Base-by-base conservation (phyloP, 2,113 vertebrate genomes). In the Pseudorasbora parva region DNA sequence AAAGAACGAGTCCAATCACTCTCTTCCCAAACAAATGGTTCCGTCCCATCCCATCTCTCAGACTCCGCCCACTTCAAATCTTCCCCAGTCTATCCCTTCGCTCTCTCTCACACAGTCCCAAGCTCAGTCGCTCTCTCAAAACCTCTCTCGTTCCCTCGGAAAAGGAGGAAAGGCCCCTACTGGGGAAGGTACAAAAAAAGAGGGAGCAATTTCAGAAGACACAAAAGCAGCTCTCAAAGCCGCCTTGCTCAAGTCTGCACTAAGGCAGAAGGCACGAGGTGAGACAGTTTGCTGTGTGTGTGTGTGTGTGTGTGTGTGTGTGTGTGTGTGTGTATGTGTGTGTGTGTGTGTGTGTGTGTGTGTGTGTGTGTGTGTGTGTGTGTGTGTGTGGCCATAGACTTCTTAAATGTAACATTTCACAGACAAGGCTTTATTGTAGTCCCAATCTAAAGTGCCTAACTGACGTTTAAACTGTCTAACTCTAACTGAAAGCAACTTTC, bases 141-240 rank as follows among this genome's bases (percentile, higher is more conserved):
- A 92, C 21, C 91, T 94, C 41, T 92, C 93, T 60, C 93, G 91
- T 78, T 93, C 94, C 7, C 89, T 94, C 69, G 90, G 89, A n/a
- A 94, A 93, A 85, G 91, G 85, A 33, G 78, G 75, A 12, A 88
- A 91, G 88, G 86, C 82, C 41, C 75, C 87, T n/a, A 88, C 80
- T 0, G 93, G 92, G 17, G 95, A 93, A 8, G 92, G 90, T 0
- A 91, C 94, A 2, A 95, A 96, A 81, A 94, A 93, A 78, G 97
- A 98, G 4, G 97, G 97, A 0, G 95, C 96, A 25, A 99, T 99
- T 90, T 99, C 97, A 0, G 95, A 97, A 5, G 96, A 97, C 82
- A 98, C 97, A 49, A 99, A 99, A 89, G 95, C 95, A 0, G 97
- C 97, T 1, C 96, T 99, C 4, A 98, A 96, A 88, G 97, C 97